Conservation (phyloP, 2,888 invertebrate genomes). For the Nomada flava region DNA sequence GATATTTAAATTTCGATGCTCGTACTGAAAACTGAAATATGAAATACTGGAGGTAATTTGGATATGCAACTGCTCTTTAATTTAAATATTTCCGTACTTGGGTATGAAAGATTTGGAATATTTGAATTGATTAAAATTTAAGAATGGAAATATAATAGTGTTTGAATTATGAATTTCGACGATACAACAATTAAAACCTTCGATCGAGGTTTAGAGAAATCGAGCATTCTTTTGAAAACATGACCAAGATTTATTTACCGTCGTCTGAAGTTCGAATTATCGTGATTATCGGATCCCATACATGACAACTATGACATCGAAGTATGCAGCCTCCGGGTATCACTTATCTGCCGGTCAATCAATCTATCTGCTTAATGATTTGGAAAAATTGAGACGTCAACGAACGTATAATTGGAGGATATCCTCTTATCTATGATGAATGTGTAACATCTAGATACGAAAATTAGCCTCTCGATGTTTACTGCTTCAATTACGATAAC, state of each 20-base stretch:
- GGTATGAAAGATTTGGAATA: too few species aligned
- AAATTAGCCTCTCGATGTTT: neutral
- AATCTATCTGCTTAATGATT: conserved; percentile 47
- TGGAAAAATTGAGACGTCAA: conserved; percentile 58
- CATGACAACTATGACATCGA: conserved; percentile 44
- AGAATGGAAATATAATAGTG: too few species aligned
- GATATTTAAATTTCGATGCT: too few species aligned
- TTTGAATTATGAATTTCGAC: too few species aligned
- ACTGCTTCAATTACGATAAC: neutral
- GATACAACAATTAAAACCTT: neutral
- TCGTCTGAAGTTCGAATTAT: conserved; percentile 35
- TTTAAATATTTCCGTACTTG: too few species aligned
- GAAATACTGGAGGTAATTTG: too few species aligned
- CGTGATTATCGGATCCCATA: conserved; percentile 41
- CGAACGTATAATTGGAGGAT: neutral
- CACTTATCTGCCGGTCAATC: conserved; percentile 50
- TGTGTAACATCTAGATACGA: neutral
- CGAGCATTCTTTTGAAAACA: conserved; percentile 12
- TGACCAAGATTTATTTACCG: conserved; percentile 15
- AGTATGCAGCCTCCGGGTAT: conserved; percentile 24
- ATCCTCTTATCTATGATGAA: conserved; percentile 11
- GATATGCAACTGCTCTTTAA: too few species aligned
- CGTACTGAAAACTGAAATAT: too few species aligned
- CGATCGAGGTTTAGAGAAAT: conserved; percentile 2
- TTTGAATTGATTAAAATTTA: too few species aligned